phyloP scores from a whole-genome alignment of 2,113 vertebrate species.

The Zosterops pallidus region DNA sequence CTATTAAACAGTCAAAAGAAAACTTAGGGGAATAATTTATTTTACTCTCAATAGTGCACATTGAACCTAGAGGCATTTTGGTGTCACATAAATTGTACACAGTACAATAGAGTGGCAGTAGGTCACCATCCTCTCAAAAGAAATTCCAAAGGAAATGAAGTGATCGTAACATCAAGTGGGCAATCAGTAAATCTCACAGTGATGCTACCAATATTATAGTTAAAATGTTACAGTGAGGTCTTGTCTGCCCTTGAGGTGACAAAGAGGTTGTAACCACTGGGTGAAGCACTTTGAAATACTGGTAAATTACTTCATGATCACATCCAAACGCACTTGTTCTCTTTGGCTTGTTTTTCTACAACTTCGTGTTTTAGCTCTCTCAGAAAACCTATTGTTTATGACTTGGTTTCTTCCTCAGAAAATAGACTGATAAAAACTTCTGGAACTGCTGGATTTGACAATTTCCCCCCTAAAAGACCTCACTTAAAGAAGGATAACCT shows the following conservation, averaged over 20 bases:
- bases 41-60: not conserved
- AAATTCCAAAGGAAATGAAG: not conserved
- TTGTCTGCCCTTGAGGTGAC: conserved; percentile 25
- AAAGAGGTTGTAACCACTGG: not conserved
- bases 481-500: not conserved
- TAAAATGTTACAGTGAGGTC: not conserved
- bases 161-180: not conserved
- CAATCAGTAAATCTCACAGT: conserved; percentile 20
- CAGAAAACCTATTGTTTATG: not conserved
- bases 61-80: not conserved
- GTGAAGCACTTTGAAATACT: not conserved
- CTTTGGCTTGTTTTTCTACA: not conserved
- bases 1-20: conserved; percentile 1
- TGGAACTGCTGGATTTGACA: not conserved
- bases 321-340: not conserved
- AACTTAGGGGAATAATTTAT: not conserved
- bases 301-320: not conserved
- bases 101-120: not conserved
- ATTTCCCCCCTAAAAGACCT: not conserved
- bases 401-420: not conserved
- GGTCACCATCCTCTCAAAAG: not conserved
- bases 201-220: not conserved
- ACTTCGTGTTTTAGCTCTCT: not conserved
- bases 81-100: conserved; percentile 11
- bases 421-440: not conserved